Percentiles rank a stretch among this genome's conserved stretches.
Evolutionary conservation across 2,888 invertebrate genomes (phyloP).

Genomic region (Harpalus rubripes): DNA sequence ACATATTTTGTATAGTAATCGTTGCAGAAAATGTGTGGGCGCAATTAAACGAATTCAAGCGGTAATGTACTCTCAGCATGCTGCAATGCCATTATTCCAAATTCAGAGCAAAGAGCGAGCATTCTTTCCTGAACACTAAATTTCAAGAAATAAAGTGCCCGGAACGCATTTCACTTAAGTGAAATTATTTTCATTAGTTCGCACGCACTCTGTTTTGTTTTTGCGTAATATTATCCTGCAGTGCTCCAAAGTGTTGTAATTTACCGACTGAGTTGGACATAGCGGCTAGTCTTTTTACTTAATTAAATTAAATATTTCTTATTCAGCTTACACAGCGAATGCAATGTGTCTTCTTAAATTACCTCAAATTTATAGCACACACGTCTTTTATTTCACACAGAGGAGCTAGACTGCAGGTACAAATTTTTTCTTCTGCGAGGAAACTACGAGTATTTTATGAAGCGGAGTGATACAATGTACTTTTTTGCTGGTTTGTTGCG

Average conservation of each 20-base stretch:
- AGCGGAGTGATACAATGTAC: conserved; percentile 52
- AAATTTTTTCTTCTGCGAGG: conserved; percentile 36
- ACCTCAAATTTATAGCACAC: conserved; percentile 62
- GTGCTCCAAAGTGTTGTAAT: conserved; percentile 58
- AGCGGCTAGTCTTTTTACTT: conserved; percentile 66
- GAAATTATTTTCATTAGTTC: conserved; percentile 58
- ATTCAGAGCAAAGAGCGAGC: conserved; percentile 24
- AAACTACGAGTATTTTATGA: conserved; percentile 51
- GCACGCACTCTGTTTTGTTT: conserved; percentile 61
- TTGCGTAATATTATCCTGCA: conserved; percentile 59
- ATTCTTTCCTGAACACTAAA: conserved; percentile 6
- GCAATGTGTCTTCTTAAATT: conserved; percentile 67
- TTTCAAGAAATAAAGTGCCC: conserved; percentile 28
- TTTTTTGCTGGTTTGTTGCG: conserved; percentile 21
- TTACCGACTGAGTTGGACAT: conserved; percentile 39
- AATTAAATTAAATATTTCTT: conserved; percentile 69
- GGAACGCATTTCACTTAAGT: conserved; percentile 41
- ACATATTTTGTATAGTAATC: neutral
- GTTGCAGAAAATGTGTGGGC: neutral
- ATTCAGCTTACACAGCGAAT: conserved; percentile 56
- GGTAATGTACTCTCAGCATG: conserved; percentile 8
- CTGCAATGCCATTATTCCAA: conserved; percentile 12
- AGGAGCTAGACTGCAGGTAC: conserved; percentile 31
- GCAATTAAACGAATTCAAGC: neutral
- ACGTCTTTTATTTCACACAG: conserved; percentile 54